Percentiles rank a stretch among this genome's conserved stretches.
Conservation (phyloP, 2,888 invertebrate genomes). For the Agriotes lineatus region DNA sequence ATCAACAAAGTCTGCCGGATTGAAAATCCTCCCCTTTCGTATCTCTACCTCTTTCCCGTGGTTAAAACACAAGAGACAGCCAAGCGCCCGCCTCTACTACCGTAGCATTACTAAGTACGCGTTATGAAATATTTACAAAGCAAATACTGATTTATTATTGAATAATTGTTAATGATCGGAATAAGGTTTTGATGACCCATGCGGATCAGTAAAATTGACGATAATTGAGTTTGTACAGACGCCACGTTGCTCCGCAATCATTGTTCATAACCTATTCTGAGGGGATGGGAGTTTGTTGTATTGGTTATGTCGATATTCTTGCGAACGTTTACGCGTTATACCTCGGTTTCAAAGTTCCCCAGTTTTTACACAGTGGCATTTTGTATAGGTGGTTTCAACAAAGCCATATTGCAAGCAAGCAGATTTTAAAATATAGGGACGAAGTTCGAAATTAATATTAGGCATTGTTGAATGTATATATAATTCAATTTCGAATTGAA, state of each 20-base stretch:
- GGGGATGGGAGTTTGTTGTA: neutral
- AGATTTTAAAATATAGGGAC: no score
- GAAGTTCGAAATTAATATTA: no score
- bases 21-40: no score
- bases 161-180: slow-evolving; percentile 63
- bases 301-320: no score
- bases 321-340: no score
- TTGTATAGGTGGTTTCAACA: no score
- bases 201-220: slow-evolving; percentile 57
- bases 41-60: slow-evolving; percentile 1
- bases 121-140: slow-evolving; percentile 60
- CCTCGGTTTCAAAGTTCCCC: no score
- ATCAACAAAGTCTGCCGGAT: no score
- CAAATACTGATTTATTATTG: slow-evolving; percentile 64
- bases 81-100: slow-evolving; percentile 37
- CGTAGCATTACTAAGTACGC: slow-evolving; percentile 46
- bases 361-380: no score
- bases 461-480: no score
- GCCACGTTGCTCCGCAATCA: slow-evolving; percentile 23
- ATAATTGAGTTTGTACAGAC: slow-evolving; percentile 63
- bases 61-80: neutral
- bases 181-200: slow-evolving; percentile 60
- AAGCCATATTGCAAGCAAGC: no score
- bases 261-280: slow-evolving; percentile 19
- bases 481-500: no score